phyloP scores from a whole-genome alignment of 2,113 vertebrate genomes.

The Axis porcinus region DNA sequence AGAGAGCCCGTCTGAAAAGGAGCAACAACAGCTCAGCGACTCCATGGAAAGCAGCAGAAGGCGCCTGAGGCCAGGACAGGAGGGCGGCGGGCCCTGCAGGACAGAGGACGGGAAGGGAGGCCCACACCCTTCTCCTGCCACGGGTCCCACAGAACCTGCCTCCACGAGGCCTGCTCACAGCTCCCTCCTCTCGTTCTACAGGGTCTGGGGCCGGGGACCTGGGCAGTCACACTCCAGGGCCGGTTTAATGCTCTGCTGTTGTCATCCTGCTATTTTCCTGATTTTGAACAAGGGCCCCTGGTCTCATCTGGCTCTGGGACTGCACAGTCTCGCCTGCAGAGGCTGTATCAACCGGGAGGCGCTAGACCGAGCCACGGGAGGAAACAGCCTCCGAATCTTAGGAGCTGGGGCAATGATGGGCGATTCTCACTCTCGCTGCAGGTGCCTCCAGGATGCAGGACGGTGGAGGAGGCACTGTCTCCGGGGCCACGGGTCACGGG shows the following conservation, averaged over 20 bases:
- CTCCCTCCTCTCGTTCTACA: not conserved
- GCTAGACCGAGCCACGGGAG: accelerated
- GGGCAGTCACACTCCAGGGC: not conserved
- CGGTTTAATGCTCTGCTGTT: accelerated
- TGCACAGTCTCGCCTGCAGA: not conserved
- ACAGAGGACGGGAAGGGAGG: not conserved
- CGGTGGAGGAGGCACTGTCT: accelerated
- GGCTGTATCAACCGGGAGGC: accelerated
- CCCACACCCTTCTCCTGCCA: accelerated
- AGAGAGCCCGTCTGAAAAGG: no score
- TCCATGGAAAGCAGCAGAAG: not conserved
- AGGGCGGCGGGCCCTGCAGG: not conserved
- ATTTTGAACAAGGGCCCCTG: accelerated
- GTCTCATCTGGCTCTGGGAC: not conserved
- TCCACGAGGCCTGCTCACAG: accelerated
- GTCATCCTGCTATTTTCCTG: accelerated
- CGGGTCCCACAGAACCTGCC: not conserved
- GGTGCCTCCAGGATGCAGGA: accelerated
- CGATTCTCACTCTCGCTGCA: accelerated
- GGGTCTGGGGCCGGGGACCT: not conserved
- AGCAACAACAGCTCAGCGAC: no score
- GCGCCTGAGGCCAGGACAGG: accelerated
- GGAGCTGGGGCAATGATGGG: accelerated
- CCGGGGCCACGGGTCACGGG: accelerated
- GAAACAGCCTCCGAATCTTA: not conserved